Evolutionary conservation across 2,888 invertebrate genomes (phyloP), one percentile per base, ranked within the genome.

Genomic region (Panopea generosa): DNA sequence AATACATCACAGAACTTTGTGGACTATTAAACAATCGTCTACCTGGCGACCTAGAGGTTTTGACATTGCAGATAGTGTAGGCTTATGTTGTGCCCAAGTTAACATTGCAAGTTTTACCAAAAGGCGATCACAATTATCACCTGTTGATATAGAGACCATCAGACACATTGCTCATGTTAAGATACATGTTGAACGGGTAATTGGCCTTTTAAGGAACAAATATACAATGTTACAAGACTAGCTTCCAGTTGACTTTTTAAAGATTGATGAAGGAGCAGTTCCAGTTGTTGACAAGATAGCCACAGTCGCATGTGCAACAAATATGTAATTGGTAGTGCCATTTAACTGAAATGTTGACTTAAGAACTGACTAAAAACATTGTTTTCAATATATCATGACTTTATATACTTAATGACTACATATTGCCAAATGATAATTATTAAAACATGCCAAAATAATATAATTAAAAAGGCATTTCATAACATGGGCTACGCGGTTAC

Each of bases 1-100:
- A 85, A 63, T 66, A 71, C 43, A 72, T 87, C 9, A 85, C 84
- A 27, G 85, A 87, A 66, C 45, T 78, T 38, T 77, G 69, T 66
- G 77, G 75, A 14, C 47, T 82, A 47, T 33, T 82, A 11, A 26
- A 62, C 6, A 80, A 84, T 14, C 47, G 83, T 16, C 27, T 74
- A 0, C 79, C 75, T 26, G 75, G 81, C 9, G 80, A 84, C 53
- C 20, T 84, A 24, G 78, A 2, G 79, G 83, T 7, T 85, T 84
- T 74, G 77, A 79, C 47, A 77, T 81, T 33, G 16, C 47, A 33
- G 80, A 73, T 1, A 76, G 68, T 67, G 80, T 84, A 4, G 77
- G 80, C 1, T 11, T 65, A 4, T 47, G 49, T 61, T 75, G 75
- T 68, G 83, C 78, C 14, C 38, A 69, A 56, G 49, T 83, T 18